Evolutionary conservation across 2,797 vertebrate species (phyloP).

Genomic region (Chaetophractus vellerosus): DNA sequence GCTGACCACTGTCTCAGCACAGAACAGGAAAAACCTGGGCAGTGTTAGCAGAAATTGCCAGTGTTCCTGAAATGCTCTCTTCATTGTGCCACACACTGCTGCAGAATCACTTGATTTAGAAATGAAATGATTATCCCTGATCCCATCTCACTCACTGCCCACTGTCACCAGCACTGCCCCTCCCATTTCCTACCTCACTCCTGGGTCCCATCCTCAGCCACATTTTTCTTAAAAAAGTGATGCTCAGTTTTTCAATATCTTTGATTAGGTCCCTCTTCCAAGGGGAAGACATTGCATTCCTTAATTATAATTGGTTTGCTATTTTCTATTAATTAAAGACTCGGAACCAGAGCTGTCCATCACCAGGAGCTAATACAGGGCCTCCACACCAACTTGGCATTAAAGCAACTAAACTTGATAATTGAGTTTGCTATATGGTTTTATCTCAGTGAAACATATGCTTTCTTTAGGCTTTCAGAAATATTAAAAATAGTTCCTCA

Average conservation of each 20-base stretch:
- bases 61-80: not conserved
- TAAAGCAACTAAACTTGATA: not conserved
- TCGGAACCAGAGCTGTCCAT: not conserved
- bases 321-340: slow-evolving; percentile 13
- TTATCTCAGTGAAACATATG: not conserved
- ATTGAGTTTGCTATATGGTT: not conserved
- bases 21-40: not conserved
- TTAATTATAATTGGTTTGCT: not conserved
- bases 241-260: not conserved
- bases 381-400: not conserved
- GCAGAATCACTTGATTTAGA: slow-evolving; percentile 4
- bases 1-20: not conserved
- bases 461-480: not conserved
- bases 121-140: not conserved
- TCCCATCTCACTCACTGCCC: not conserved
- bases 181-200: no score
- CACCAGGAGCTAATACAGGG: not conserved
- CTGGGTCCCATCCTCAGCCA: not conserved
- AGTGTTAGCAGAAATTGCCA: not conserved
- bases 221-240: not conserved
- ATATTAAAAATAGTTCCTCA: not conserved
- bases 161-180: not conserved
- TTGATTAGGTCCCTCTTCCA: not conserved
- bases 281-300: not conserved
- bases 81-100: not conserved